Conservation (phyloP, 2,113 vertebrate genomes). For the Ceyx melanurus region DNA sequence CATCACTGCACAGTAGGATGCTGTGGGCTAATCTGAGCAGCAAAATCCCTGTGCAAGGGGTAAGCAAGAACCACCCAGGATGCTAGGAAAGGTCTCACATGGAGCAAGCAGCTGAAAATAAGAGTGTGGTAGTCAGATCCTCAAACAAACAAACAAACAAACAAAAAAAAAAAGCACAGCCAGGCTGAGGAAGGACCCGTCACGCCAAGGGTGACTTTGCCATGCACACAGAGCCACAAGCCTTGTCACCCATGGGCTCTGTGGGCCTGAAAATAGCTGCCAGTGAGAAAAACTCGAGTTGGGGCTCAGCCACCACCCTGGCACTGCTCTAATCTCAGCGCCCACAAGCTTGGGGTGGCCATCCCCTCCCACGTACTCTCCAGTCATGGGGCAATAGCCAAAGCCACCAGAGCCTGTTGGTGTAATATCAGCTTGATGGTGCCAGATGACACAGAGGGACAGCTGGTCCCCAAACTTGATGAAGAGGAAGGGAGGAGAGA, state of each 20-base stretch:
- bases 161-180: background rate
- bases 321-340: background rate
- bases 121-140: background rate
- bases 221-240: accelerated
- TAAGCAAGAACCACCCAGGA: background rate
- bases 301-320: accelerated
- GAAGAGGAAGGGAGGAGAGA: background rate
- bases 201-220: accelerated
- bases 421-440: accelerated
- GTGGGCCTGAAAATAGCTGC: background rate
- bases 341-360: accelerated
- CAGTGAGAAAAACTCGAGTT: background rate
- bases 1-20: accelerated
- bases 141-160: too few species aligned
- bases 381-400: accelerated
- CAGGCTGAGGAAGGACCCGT: background rate
- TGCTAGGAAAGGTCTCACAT: background rate
- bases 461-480: background rate
- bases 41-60: accelerated
- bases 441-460: background rate
- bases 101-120: background rate
- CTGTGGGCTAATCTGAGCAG: accelerated
- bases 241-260: background rate
- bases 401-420: accelerated
- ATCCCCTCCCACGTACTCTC: background rate